phyloP scores from a whole-genome alignment of 2,797 vertebrate genomes.

The Fistularia tabacaria region DNA sequence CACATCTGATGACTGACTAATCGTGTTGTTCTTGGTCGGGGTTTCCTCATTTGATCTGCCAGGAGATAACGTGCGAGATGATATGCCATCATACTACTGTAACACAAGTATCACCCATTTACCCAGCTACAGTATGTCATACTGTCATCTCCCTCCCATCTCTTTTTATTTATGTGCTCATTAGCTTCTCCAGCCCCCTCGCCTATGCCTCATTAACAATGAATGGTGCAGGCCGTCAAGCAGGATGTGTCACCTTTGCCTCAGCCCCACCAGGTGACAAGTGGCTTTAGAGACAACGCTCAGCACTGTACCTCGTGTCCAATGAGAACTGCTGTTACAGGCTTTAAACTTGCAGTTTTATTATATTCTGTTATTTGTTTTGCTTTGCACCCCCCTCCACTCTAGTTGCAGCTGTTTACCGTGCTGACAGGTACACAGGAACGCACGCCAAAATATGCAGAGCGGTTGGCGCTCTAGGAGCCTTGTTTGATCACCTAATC shows the following conservation, averaged over 20 bases:
- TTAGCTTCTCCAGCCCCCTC: constrained; percentile 8
- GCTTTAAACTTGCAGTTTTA: constrained; percentile 12
- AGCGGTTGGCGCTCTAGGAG: constrained; percentile 29
- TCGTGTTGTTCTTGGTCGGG: constrained; percentile 51
- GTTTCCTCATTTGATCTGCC: constrained; percentile 51
- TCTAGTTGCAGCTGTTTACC: constrained; percentile 36
- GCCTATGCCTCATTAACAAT: constrained; percentile 9
- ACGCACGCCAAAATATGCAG: constrained; percentile 47
- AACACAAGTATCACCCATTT: constrained; percentile 48
- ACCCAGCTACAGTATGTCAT: constrained; percentile 22
- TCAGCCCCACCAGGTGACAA: constrained; percentile 34
- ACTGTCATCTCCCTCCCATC: constrained; percentile 16
- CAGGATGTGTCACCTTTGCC: constrained; percentile 18
- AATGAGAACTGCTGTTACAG: too few species aligned
- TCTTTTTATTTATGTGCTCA: constrained; percentile 3
- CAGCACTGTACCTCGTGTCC: neutral
- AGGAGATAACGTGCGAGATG: constrained; percentile 40
- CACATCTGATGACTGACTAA: constrained; percentile 59
- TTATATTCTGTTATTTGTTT: constrained; percentile 8
- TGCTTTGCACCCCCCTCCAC: neutral
- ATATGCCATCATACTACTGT: constrained; percentile 49
- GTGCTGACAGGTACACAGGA: constrained; percentile 35
- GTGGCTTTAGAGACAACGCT: constrained; percentile 16
- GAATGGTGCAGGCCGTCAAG: constrained; percentile 16
- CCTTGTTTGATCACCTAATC: constrained; percentile 55